These are phyloP conservation scores for Fukomys damarensis DNA, from an alignment of 2,113 vertebrate species.

Conservation along the genomic window DNA sequence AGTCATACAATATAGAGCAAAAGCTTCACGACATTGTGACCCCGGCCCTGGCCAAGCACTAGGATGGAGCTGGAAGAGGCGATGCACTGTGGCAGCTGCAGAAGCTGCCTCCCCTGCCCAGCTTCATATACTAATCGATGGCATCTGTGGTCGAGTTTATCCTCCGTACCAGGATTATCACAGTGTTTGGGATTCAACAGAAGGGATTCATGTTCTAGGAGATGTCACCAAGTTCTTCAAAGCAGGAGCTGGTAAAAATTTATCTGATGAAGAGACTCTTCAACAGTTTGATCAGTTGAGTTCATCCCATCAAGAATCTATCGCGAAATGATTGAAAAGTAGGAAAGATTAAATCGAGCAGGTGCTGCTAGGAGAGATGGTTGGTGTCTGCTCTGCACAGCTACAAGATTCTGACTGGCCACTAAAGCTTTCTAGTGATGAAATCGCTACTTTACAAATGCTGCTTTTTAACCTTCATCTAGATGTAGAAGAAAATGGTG, in stretches of 20 bases:
- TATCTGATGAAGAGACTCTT: slow-evolving; percentile 90
- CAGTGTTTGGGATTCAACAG: slow-evolving; percentile 88
- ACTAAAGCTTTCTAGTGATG: slow-evolving; percentile 98
- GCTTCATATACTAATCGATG: slow-evolving; percentile 94
- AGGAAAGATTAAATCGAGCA: slow-evolving; percentile 91
- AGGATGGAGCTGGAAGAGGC: no score
- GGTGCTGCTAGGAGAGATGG: slow-evolving; percentile 90
- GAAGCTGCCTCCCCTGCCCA: no score
- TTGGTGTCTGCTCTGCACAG: slow-evolving; percentile 90
- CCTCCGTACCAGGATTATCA: slow-evolving; percentile 89
- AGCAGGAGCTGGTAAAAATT: slow-evolving; percentile 86
- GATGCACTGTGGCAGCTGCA: no score
- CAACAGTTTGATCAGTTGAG: slow-evolving; percentile 86
- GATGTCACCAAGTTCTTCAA: slow-evolving; percentile 86
- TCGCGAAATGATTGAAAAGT: slow-evolving; percentile 90
- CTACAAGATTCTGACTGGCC: slow-evolving; percentile 98
- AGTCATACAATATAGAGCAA: no score
- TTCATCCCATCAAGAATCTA: slow-evolving; percentile 84
- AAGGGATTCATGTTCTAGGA: slow-evolving; percentile 91
- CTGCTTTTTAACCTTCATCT: slow-evolving; percentile 94
- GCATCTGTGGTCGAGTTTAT: slow-evolving; percentile 90
- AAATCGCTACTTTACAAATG: slow-evolving; percentile 94
- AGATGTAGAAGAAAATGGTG: slow-evolving; percentile 91
- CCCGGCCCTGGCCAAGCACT: no score
- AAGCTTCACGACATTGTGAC: no score